A percentile compares a stretch with the other conserved stretches of the same genome.
These are phyloP conservation scores for Pseudopipra pipra DNA, from an alignment of 2,113 vertebrate species.

Conservation along the genomic window DNA sequence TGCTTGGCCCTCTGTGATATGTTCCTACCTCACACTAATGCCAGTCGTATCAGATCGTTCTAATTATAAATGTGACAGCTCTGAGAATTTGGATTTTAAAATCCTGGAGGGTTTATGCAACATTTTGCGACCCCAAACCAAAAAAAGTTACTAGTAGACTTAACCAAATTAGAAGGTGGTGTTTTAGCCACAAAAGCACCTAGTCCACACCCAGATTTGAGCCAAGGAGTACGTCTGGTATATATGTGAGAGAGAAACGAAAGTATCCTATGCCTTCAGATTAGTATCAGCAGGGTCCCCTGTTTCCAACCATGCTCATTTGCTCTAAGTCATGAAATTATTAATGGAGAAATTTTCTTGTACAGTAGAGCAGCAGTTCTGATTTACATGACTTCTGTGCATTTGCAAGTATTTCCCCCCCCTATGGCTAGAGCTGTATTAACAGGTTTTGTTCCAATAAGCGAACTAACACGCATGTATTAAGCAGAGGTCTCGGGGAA, in stretches of 20 bases:
- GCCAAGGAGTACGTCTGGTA: slow-evolving; percentile 50
- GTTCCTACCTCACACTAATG: slow-evolving; percentile 49
- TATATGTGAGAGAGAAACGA: slow-evolving; percentile 23
- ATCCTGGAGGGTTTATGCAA: not conserved
- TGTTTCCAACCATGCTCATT: slow-evolving; percentile 65
- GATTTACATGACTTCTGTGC: slow-evolving; percentile 66
- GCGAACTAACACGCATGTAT: not conserved
- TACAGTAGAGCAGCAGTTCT: slow-evolving; percentile 61
- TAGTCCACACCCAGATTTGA: slow-evolving; percentile 15
- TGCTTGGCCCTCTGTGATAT: slow-evolving; percentile 53
- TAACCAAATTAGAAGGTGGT: slow-evolving; percentile 38
- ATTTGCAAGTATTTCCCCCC: slow-evolving; percentile 44
- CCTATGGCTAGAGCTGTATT: not conserved
- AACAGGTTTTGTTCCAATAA: slow-evolving; percentile 33
- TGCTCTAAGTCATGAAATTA: slow-evolving; percentile 75
- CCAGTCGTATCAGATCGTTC: slow-evolving; percentile 20
- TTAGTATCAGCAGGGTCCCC: slow-evolving; percentile 68
- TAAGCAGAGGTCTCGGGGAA: not conserved
- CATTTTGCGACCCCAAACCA: not conserved
- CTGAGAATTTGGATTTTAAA: slow-evolving; percentile 53
- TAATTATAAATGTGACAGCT: slow-evolving; percentile 56
- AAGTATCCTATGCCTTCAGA: slow-evolving; percentile 57
- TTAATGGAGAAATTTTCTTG: slow-evolving; percentile 72
- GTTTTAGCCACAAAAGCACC: slow-evolving; percentile 49
- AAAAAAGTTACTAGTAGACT: slow-evolving; percentile 38